phyloP scores from a whole-genome alignment of 1,140 invertebrate species.

The Halotydeus destructor region DNA sequence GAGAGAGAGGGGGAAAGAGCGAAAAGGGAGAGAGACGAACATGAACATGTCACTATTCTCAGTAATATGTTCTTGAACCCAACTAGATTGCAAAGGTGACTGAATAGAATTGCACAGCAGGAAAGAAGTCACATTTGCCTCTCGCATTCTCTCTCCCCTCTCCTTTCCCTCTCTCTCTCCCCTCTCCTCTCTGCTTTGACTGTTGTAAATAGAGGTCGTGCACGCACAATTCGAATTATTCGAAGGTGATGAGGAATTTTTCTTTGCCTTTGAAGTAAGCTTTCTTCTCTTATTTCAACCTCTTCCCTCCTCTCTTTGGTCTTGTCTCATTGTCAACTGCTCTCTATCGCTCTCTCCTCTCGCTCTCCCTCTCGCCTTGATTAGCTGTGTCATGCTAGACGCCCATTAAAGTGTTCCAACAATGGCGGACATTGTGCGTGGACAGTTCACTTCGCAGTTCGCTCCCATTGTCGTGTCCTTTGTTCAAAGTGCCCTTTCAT shows the following conservation, averaged over 20 bases:
- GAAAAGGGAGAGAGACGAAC: too few relatives aligned
- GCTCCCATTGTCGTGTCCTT: too few relatives aligned
- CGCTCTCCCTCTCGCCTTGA: not conserved
- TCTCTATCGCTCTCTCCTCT: not conserved
- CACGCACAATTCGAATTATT: too few relatives aligned
- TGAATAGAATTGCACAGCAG: too few relatives aligned
- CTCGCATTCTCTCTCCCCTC: not conserved
- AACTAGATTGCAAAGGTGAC: too few relatives aligned
- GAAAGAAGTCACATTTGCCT: not conserved
- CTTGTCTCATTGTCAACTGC: not conserved
- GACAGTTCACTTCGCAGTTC: too few relatives aligned
- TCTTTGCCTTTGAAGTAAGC: not conserved
- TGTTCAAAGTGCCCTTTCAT: too few relatives aligned
- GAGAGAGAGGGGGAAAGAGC: too few relatives aligned
- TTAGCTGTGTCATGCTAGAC: not conserved
- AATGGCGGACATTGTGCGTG: not conserved
- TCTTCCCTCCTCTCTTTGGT: not conserved
- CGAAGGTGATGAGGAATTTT: too few relatives aligned
- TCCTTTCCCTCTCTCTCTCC: constrained; percentile 5
- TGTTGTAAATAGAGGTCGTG: not conserved
- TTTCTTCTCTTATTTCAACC: not conserved
- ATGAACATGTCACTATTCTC: too few relatives aligned
- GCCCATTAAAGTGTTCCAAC: not conserved
- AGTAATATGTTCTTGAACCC: too few relatives aligned
- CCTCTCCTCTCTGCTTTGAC: too few relatives aligned